These are phyloP conservation scores for Amblyopsis rosae DNA, from an alignment of 2,113 vertebrate genomes.

Conservation along the genomic window DNA sequence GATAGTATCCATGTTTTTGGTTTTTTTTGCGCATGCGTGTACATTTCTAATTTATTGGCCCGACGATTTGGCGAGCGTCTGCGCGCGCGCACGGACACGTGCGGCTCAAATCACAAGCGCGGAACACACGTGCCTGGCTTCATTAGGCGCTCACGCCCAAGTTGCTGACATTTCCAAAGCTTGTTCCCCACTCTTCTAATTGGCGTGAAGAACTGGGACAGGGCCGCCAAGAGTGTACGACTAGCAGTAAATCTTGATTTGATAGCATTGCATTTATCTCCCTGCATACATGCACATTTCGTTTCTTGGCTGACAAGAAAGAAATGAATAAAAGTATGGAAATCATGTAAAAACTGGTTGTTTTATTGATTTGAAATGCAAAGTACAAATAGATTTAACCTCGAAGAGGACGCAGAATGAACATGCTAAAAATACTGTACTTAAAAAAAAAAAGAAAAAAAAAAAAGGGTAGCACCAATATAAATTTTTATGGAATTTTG, in stretches of 20 bases:
- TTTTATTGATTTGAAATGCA: no score
- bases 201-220: slow-evolving; percentile 68
- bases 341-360: neutral
- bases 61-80: slow-evolving; percentile 67
- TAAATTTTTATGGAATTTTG: no score
- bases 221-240: slow-evolving; percentile 20
- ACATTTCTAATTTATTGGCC: slow-evolving; percentile 69
- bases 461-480: no score
- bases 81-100: slow-evolving; percentile 34
- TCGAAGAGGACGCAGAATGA: no score
- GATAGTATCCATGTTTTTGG: slow-evolving; percentile 23
- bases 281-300: slow-evolving; percentile 2
- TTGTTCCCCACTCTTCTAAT: slow-evolving; percentile 65
- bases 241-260: slow-evolving; percentile 37
- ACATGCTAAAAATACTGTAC: no score
- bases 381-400: no score
- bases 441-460: no score
- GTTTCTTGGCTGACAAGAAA: neutral
- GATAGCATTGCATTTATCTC: slow-evolving; percentile 28
- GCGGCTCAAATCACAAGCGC: slow-evolving; percentile 55
- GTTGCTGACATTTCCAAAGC: slow-evolving; percentile 76
- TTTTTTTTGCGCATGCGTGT: slow-evolving; percentile 15
- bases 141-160: slow-evolving; percentile 75
- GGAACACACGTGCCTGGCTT: slow-evolving; percentile 68
- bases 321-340: neutral